A percentile compares a stretch with the other conserved stretches of the same genome.
Conservation (phyloP, 2,113 vertebrate species). For the Charadrius vociferus region DNA sequence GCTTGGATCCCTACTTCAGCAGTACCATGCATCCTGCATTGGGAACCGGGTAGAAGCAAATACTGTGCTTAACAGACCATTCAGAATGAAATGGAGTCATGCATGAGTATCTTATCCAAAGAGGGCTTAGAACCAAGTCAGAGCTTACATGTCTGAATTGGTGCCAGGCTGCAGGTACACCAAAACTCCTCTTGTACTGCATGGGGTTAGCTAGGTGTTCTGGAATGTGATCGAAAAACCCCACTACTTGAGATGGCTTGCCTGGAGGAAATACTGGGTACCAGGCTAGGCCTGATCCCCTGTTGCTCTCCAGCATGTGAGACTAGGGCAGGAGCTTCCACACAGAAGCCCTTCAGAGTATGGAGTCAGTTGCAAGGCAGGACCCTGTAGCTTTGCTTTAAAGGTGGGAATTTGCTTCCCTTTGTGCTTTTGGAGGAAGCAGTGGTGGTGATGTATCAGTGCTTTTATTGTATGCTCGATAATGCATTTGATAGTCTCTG, state of each 20-base stretch:
- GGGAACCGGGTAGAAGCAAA: rapidly evolving
- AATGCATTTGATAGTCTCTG: neutral
- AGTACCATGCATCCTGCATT: neutral
- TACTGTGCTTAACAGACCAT: neutral
- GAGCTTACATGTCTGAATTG: neutral
- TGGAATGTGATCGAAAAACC: neutral
- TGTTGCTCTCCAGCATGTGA: neutral
- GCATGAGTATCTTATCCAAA: neutral
- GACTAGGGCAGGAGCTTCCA: neutral
- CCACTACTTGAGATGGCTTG: neutral
- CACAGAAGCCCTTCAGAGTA: neutral
- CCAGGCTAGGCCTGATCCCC: neutral
- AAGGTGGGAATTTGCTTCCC: neutral
- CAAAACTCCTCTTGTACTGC: neutral
- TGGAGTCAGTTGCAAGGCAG: neutral
- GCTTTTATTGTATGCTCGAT: neutral
- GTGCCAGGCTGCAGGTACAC: neutral
- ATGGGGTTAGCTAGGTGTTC: neutral
- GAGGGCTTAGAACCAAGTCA: neutral
- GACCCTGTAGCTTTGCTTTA: neutral
- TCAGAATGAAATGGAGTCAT: neutral
- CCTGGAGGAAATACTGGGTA: neutral
- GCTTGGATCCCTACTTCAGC: neutral
- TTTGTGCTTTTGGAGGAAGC: neutral
- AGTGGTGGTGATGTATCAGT: neutral